Evolutionary conservation across 1,140 invertebrate genomes (phyloP).

Genomic region (honey bee (Apis mellifera)): Amel_HAv3.1 CM009935.2:8661001-8661500

Average conservation of each 20-base stretch:
- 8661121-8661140: conserved; percentile 5
- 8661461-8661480: conserved; percentile 10
- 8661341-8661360: neutral
- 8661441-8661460: neutral
- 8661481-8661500: neutral
- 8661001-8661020: conserved; percentile 19
- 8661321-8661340: neutral
- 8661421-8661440: conserved; percentile 2
- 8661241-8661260: neutral
- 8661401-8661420: too few relatives aligned
- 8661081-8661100: too few relatives aligned
- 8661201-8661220: neutral
- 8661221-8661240: neutral
- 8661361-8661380: neutral
- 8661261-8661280: neutral
- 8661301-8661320: neutral
- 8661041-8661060: neutral
- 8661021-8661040: too few relatives aligned
- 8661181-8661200: neutral
- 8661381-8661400: neutral
- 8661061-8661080: neutral
- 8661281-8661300: neutral
- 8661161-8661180: neutral
- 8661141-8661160: neutral
- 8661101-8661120: neutral